A percentile compares a stretch with the other conserved stretches of the same genome.
Evolutionary conservation across 2,113 vertebrate species (phyloP).

Genomic region (Anguilla japonica): DNA sequence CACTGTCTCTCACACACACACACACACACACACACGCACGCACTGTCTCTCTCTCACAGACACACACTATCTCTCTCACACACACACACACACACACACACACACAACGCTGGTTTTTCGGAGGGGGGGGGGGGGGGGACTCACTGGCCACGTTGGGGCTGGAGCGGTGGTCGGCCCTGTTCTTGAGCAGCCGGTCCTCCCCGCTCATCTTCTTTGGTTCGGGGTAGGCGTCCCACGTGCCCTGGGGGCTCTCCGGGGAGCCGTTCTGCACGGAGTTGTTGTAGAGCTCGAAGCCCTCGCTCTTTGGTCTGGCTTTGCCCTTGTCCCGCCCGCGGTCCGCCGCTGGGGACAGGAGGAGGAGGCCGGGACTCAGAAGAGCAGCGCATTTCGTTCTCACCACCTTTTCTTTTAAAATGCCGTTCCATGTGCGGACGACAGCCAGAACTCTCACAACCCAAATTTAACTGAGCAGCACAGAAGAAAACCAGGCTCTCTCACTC

Average conservation of each 20-base stretch:
- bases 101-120: neutral
- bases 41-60: too few relatives aligned
- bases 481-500: too few relatives aligned
- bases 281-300: constrained; percentile 96
- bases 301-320: constrained; percentile 94
- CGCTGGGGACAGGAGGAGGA: constrained; percentile 57
- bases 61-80: too few relatives aligned
- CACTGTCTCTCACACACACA: neutral
- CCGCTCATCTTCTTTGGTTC: constrained; percentile 89
- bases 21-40: neutral
- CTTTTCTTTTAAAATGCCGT: neutral
- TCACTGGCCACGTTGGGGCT: constrained; percentile 98
- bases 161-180: constrained; percentile 90
- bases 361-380: neutral
- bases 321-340: constrained; percentile 83
- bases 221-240: constrained; percentile 85
- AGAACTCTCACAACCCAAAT: too few relatives aligned
- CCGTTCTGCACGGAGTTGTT: constrained; percentile 88
- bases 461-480: too few relatives aligned
- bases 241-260: constrained; percentile 89
- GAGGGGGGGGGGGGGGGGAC: constrained; percentile 32
- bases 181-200: constrained; percentile 90
- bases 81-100: too few relatives aligned
- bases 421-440: too few relatives aligned
- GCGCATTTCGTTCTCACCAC: neutral